Percentiles rank a stretch among this genome's conserved stretches.
These are phyloP conservation scores for Erethizon dorsatum DNA, from an alignment of 2,797 vertebrate species.

Conservation along the genomic window DNA sequence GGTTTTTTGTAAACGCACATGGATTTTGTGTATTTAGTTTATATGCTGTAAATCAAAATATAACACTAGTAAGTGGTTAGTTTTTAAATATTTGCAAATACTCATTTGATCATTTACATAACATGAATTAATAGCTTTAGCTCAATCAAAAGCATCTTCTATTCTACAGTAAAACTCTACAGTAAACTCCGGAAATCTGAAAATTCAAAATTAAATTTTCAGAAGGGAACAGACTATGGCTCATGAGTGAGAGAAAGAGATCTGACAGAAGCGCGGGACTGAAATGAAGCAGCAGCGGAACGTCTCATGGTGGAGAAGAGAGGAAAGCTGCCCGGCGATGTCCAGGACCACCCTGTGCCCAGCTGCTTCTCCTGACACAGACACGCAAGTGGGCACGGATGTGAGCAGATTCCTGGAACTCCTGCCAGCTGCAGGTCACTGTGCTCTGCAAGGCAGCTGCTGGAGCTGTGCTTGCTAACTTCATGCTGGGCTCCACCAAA, in stretches of 20 bases:
- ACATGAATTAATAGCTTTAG: not conserved
- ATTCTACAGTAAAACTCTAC: not conserved
- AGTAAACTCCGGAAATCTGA: too few species aligned
- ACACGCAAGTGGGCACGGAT: not conserved
- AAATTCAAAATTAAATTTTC: not conserved
- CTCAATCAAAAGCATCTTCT: too few species aligned
- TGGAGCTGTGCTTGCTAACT: not conserved
- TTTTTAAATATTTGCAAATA: not conserved
- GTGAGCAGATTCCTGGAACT: not conserved
- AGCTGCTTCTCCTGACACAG: too few species aligned
- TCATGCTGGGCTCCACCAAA: not conserved
- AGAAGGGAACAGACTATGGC: not conserved
- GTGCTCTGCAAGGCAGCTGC: too few species aligned
- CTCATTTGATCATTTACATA: not conserved
- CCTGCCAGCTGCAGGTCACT: not conserved
- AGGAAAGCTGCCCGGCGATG: not conserved
- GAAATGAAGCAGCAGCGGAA: not conserved
- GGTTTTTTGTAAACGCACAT: fast-evolving
- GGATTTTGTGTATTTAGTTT: not conserved
- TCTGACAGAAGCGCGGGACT: not conserved
- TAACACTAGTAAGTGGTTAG: not conserved
- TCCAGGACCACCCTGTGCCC: not conserved
- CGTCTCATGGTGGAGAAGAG: not conserved
- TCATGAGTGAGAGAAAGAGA: not conserved
- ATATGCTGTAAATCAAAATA: not conserved